Percentiles rank a stretch among this genome's conserved stretches.
Evolutionary conservation across 2,888 invertebrate species (phyloP).

Genomic region (Sialis lutaria): DNA sequence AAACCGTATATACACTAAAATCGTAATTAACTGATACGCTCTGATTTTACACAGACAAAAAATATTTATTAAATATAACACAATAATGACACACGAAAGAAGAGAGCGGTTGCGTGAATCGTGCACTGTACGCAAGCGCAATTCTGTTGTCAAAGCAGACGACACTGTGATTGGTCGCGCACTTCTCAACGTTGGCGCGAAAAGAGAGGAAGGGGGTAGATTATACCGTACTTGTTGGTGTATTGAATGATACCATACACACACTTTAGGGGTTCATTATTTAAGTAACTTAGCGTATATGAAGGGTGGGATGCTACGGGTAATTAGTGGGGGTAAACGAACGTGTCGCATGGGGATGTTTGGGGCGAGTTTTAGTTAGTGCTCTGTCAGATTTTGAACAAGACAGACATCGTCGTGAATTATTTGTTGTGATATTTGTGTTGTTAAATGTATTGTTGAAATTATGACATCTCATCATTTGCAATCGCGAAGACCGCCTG

Average conservation of each 20-base stretch:
- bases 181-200: not conserved
- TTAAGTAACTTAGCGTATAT: slow-evolving; percentile 4
- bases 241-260: slow-evolving; percentile 3
- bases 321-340: slow-evolving; percentile 3
- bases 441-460: not conserved
- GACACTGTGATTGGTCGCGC: no score
- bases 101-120: not conserved
- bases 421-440: not conserved
- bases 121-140: not conserved
- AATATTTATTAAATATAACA: no score
- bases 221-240: slow-evolving; percentile 3
- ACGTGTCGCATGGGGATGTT: not conserved
- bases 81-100: no score
- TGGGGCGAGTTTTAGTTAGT: not conserved
- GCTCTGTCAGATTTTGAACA: not conserved
- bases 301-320: slow-evolving; percentile 5
- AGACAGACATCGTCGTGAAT: not conserved
- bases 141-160: no score
- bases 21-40: no score
- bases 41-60: no score
- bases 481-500: not conserved
- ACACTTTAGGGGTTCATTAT: slow-evolving; percentile 6
- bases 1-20: no score
- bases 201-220: not conserved
- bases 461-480: slow-evolving; percentile 5